These are phyloP conservation scores for Drosophila differens DNA, from an alignment of 2,888 invertebrate species.

Conservation along the genomic window DNA sequence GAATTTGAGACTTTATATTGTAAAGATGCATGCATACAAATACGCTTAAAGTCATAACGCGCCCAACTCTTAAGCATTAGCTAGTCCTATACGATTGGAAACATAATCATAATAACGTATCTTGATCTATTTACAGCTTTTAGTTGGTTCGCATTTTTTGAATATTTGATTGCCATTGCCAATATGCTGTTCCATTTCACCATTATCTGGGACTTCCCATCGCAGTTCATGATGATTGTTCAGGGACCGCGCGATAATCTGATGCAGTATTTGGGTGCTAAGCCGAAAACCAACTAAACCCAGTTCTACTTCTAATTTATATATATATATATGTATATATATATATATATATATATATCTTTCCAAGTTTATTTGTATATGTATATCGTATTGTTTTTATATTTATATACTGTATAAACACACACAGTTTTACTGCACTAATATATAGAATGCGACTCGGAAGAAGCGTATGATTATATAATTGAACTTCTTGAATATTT, in stretches of 20 bases:
- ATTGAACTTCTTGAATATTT: slow-evolving; percentile 54
- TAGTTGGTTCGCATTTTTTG: slow-evolving; percentile 97
- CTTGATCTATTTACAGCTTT: slow-evolving; percentile 88
- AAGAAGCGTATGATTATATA: slow-evolving; percentile 61
- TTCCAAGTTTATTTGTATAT: slow-evolving; percentile 21
- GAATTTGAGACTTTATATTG: background rate
- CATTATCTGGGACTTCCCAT: slow-evolving; percentile 94
- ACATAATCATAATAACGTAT: slow-evolving; percentile 10
- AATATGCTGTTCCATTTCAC: slow-evolving; percentile 97
- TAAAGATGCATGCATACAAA: background rate
- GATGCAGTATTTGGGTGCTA: slow-evolving; percentile 66
- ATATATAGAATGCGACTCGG: slow-evolving; percentile 24
- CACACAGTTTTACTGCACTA: slow-evolving; percentile 24
- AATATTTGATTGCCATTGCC: slow-evolving; percentile 95
- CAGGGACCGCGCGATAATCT: slow-evolving; percentile 86
- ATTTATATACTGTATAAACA: slow-evolving; percentile 10
- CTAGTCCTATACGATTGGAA: background rate
- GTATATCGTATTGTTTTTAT: slow-evolving; percentile 15
- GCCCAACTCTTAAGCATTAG: slow-evolving; percentile 22
- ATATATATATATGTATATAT: background rate
- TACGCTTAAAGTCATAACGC: background rate
- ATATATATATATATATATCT: slow-evolving; percentile 5
- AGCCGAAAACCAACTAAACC: slow-evolving; percentile 62
- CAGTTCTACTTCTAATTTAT: background rate
- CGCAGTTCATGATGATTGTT: slow-evolving; percentile 91